These are phyloP conservation scores for Cryptophagus acutangulus DNA, from an alignment of 2,888 invertebrate genomes.

Conservation along the genomic window DNA sequence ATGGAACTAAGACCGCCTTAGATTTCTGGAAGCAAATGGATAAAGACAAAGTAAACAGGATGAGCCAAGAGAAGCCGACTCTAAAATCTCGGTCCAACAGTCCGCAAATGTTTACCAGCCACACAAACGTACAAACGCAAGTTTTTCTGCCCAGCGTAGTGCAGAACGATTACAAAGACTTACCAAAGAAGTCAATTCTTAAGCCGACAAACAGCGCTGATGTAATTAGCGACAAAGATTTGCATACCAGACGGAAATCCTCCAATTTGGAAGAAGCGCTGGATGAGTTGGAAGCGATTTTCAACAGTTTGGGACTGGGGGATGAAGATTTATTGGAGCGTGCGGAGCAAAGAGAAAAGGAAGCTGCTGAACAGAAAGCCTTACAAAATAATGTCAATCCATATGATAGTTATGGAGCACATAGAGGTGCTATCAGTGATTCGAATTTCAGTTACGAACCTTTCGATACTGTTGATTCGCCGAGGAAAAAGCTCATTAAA, in stretches of 20 bases:
- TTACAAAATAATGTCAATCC: constrained; percentile 30
- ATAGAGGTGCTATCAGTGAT: constrained; percentile 43
- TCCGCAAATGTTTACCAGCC: constrained; percentile 44
- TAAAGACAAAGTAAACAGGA: constrained; percentile 22
- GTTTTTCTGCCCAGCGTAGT: constrained; percentile 40
- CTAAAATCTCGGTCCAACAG: constrained; percentile 28
- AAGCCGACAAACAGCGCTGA: constrained; percentile 10
- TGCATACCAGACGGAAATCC: constrained; percentile 55
- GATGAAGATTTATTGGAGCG: constrained; percentile 78
- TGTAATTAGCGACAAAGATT: not conserved
- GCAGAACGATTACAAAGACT: constrained; percentile 16
- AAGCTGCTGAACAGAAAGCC: constrained; percentile 38
- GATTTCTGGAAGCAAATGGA: constrained; percentile 64
- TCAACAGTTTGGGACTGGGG: constrained; percentile 78
- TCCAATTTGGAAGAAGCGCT: constrained; percentile 83
- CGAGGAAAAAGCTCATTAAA: constrained; percentile 35
- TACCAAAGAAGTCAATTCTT: not conserved
- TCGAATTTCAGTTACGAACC: constrained; percentile 46
- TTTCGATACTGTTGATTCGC: constrained; percentile 39
- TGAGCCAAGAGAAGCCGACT: constrained; percentile 21
- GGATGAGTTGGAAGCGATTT: constrained; percentile 85
- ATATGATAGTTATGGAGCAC: constrained; percentile 26
- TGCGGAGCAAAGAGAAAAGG: constrained; percentile 66
- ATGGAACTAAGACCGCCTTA: constrained; percentile 51
- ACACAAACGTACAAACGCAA: constrained; percentile 42